Base-by-base conservation (phyloP, 2,797 vertebrate species). In the Phoeniculus purpureus region DNA sequence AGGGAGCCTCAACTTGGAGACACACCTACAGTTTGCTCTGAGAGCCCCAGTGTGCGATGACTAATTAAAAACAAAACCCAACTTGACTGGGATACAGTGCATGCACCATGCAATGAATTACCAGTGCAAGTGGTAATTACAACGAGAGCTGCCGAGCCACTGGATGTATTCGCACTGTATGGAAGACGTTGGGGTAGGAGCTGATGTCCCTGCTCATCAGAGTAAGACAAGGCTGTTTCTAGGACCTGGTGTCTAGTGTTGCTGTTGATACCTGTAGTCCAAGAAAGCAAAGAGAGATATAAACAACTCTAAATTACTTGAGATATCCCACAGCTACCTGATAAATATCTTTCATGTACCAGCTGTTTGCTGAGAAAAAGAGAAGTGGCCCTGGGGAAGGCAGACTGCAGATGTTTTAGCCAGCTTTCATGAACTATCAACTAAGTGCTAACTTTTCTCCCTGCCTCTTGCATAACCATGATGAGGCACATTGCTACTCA, bases 11-110 rank as follows among this genome's bases (percentile, higher is more conserved):
- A 66, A 52, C 70, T 74, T 80, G 25, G 7, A 5, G 54, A 85
- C 92, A 91, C 92, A 90, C 68, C 94, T 88, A 68, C 64, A 2
- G 25, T 16, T 20, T 32, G 60, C 82, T 45, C 23, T 48, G 87
- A 60, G 80, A 85, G 85, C 71, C 20, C 37, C 0, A 9, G 10
- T 77, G 87, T 6, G 43, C 75, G 34, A 40, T 84, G 92, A 90
- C 71, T 94, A 95, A 95, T 82, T 55, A n/a, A 68, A 85, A 86
- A 88, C 94, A 94, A 95, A 95, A 15, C 83, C 61, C 81, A 85
- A 61, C 92, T 88, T 95, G 91, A 88, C 85, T 86, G 78, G 64
- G 65, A 40, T 78, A 43, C 47, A 2, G 29, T 3, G 34, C 52
- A 26, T 31, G 43, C 48, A 85, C 70, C 81, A 68, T 65, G 31